Conservation (phyloP, 2,888 invertebrate species). For the Strigamia maritima region DNA sequence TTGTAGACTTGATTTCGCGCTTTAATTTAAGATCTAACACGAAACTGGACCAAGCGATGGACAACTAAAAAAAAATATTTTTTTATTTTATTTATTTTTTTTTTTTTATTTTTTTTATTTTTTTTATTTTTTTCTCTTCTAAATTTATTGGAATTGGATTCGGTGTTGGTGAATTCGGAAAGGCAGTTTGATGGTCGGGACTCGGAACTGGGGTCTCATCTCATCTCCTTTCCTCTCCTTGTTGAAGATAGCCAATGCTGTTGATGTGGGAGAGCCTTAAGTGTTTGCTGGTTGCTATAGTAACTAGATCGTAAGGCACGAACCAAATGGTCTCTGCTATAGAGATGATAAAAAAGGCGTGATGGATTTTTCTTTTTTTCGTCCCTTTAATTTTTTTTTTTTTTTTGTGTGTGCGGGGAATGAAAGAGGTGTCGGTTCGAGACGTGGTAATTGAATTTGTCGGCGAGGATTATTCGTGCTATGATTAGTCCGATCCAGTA, state of each 20-base stretch:
- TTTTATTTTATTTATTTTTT: no score
- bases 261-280: conserved; percentile 2
- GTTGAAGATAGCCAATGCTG: neutral
- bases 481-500: no score
- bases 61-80: no score
- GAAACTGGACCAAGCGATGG: no score
- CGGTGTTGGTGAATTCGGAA: neutral
- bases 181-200: neutral
- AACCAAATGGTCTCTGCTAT: conserved; percentile 32
- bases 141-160: no score
- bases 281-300: conserved; percentile 31
- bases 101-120: no score
- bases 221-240: neutral
- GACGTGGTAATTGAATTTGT: conserved; percentile 31
- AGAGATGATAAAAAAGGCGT: conserved; percentile 26
- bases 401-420: neutral
- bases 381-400: conserved; percentile 5
- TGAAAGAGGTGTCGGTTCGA: conserved; percentile 11
- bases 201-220: neutral
- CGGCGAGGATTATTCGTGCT: conserved; percentile 5
- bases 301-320: conserved; percentile 24
- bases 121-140: no score
- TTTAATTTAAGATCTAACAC: no score
- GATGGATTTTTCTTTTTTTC: conserved; percentile 20
- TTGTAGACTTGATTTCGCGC: no score